These are phyloP conservation scores for Esox masquinongy DNA, from an alignment of 2,797 vertebrate species.

Conservation along the genomic window DNA sequence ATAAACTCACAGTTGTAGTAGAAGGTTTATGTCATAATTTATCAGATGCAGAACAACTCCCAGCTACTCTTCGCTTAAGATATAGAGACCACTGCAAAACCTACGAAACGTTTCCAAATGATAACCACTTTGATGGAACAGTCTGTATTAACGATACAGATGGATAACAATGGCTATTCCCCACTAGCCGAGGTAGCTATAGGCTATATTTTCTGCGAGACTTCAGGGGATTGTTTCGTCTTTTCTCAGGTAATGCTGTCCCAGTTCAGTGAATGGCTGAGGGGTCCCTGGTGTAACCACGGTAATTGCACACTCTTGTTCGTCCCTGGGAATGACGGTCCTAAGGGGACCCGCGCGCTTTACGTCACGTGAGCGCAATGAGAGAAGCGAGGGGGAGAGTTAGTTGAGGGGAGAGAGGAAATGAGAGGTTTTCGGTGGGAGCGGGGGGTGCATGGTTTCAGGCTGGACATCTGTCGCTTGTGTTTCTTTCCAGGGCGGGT, in stretches of 20 bases:
- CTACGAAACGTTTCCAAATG: not conserved
- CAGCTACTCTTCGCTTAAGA: no score
- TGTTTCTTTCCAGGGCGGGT: constrained; percentile 67
- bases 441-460: constrained; percentile 68
- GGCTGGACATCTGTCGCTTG: constrained; percentile 88
- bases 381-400: constrained; percentile 30
- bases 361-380: constrained; percentile 53
- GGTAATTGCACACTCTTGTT: constrained; percentile 74
- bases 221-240: constrained; percentile 38
- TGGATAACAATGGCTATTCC: constrained; percentile 14
- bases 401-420: constrained; percentile 53
- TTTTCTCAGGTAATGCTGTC: constrained; percentile 59
- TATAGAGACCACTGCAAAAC: no score
- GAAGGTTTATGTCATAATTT: no score
- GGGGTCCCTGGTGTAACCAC: constrained; percentile 71
- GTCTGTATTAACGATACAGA: not conserved
- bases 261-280: constrained; percentile 45
- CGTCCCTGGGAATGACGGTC: constrained; percentile 70
- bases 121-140: not conserved
- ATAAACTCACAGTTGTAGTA: no score
- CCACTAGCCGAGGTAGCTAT: constrained; percentile 11
- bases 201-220: constrained; percentile 32
- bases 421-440: constrained; percentile 62
- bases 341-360: constrained; percentile 42
- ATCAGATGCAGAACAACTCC: no score